A percentile compares a stretch with the other conserved stretches of the same genome.
These are phyloP conservation scores for Zaprionus camerounensis DNA, from an alignment of 1,140 invertebrate species.

Conservation along the genomic window DNA sequence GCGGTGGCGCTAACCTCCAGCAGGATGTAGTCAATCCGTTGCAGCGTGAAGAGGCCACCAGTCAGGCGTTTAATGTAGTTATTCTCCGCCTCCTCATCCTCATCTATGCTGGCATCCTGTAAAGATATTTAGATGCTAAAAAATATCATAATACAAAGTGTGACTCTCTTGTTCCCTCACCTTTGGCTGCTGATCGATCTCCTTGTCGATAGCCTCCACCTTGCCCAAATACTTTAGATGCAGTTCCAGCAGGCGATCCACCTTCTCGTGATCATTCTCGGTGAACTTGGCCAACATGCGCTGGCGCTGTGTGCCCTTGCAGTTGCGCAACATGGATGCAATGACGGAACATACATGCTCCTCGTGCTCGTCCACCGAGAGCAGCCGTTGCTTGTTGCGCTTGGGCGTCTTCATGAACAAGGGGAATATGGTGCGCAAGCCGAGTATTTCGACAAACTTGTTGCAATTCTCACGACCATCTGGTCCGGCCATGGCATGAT, in stretches of 20 bases:
- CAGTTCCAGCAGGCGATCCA: slow-evolving; percentile 97
- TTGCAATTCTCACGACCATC: slow-evolving; percentile 98
- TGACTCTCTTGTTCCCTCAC: slow-evolving; percentile 3
- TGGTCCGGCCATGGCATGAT: slow-evolving; percentile 96
- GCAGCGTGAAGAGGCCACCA: slow-evolving; percentile 97
- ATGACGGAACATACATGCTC: slow-evolving; percentile 98
- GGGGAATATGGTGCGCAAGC: slow-evolving; percentile 97
- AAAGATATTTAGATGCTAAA: background rate
- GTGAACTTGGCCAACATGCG: slow-evolving; percentile 97
- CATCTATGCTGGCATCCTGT: slow-evolving; percentile 84
- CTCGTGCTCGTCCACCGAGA: slow-evolving; percentile 96
- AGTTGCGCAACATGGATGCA: slow-evolving; percentile 96
- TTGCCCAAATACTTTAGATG: slow-evolving; percentile 99
- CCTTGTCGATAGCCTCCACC: slow-evolving; percentile 93
- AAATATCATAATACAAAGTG: background rate
- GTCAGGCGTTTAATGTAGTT: slow-evolving; percentile 95
- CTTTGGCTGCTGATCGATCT: slow-evolving; percentile 87
- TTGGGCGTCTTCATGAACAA: slow-evolving; percentile 99
- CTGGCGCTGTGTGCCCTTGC: slow-evolving; percentile 94
- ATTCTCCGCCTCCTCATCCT: slow-evolving; percentile 91
- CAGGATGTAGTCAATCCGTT: slow-evolving; percentile 98
- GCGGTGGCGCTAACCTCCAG: slow-evolving; percentile 94
- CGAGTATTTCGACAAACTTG: slow-evolving; percentile 99
- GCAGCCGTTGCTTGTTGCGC: slow-evolving; percentile 92
- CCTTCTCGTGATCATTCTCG: slow-evolving; percentile 99